Evolutionary conservation across 2,797 vertebrate species (phyloP).

Genomic region (Smutsia gigantea): DNA sequence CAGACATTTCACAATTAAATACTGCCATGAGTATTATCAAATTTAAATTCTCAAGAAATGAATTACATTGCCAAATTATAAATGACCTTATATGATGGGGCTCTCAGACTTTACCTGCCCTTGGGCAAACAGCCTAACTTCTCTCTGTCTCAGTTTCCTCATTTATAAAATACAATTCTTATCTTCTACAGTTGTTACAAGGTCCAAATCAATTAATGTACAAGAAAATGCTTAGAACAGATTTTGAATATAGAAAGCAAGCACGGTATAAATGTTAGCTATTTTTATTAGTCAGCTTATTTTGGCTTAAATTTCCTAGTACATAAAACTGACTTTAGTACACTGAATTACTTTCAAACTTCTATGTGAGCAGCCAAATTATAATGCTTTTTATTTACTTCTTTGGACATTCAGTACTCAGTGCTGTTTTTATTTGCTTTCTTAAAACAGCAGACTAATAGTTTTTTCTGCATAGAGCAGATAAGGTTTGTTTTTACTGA

Average conservation of each 20-base stretch:
- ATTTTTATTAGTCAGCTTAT: background rate
- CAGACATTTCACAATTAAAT: background rate
- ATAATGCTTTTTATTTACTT: background rate
- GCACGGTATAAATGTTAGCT: background rate
- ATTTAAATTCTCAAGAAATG: slow-evolving; percentile 42
- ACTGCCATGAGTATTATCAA: background rate
- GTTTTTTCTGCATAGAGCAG: background rate
- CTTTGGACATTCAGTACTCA: background rate
- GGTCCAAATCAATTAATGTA: background rate
- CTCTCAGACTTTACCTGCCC: background rate
- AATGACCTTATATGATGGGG: background rate
- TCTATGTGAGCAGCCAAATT: background rate
- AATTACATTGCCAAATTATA: slow-evolving; percentile 15
- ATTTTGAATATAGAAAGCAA: slow-evolving; percentile 19
- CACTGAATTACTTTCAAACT: background rate
- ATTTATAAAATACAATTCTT: background rate
- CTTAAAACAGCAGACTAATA: background rate
- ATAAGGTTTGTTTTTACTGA: background rate
- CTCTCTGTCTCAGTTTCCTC: background rate
- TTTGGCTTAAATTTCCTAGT: background rate
- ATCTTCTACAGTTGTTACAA: background rate
- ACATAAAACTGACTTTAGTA: background rate
- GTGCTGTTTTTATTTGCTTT: background rate
- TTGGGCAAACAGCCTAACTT: background rate
- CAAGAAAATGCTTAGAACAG: background rate